Evolutionary conservation across 2,113 vertebrate species (phyloP).

Genomic region (Spea multiplicata): DNA sequence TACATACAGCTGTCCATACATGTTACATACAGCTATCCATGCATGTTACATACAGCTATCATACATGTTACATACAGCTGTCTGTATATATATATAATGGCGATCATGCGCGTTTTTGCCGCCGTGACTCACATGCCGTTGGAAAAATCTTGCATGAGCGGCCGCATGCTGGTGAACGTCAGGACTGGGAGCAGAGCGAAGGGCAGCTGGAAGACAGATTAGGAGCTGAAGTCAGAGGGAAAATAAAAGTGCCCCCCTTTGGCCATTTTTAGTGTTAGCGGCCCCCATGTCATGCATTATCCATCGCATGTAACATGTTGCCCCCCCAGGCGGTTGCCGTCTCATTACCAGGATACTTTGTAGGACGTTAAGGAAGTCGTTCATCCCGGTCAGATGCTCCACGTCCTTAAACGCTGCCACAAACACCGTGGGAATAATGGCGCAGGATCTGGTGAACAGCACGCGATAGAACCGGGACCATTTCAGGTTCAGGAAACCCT

Average conservation of each 20-base stretch:
- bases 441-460: conserved; percentile 70
- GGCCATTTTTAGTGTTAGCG: neutral
- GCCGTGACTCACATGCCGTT: conserved; percentile 65
- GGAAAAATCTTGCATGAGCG: conserved; percentile 70
- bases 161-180: conserved; percentile 74
- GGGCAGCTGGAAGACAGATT: conserved; percentile 63
- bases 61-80: neutral
- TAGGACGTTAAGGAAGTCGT: conserved; percentile 74
- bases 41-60: neutral
- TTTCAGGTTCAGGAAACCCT: conserved; percentile 73
- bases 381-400: conserved; percentile 65
- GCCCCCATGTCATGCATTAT: too few relatives aligned
- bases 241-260: neutral
- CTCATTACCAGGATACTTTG: conserved; percentile 72
- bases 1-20: neutral
- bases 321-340: too few relatives aligned
- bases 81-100: neutral
- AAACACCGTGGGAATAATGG: conserved; percentile 69
- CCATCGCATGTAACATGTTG: too few relatives aligned
- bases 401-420: conserved; percentile 69
- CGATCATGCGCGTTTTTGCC: neutral
- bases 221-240: neutral
- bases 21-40: neutral
- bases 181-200: conserved; percentile 70
- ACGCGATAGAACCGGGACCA: conserved; percentile 71